Evolutionary conservation across 2,113 vertebrate genomes (phyloP).

Genomic region (Rhodinocichla rosea): DNA sequence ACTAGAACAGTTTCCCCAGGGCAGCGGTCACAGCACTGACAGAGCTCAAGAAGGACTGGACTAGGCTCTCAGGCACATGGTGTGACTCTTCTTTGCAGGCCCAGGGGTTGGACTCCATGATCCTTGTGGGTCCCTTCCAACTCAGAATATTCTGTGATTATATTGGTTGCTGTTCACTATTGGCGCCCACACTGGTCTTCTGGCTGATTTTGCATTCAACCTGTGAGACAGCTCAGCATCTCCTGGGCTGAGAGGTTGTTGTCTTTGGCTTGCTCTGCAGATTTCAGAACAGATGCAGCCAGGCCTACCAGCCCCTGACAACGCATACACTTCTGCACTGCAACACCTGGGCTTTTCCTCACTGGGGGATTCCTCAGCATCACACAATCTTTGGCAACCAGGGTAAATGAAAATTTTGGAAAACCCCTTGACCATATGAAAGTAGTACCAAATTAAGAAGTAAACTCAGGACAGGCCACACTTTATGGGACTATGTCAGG

Average conservation of each 20-base stretch:
- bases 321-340: fast-evolving
- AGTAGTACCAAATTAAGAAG: background rate
- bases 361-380: background rate
- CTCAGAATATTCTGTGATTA: too few relatives aligned
- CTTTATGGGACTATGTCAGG: fast-evolving
- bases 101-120: background rate
- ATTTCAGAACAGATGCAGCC: background rate
- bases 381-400: background rate
- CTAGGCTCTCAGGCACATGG: background rate
- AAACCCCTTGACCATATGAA: background rate
- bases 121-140: background rate
- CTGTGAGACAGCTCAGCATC: background rate
- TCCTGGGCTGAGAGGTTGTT: background rate
- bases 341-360: background rate
- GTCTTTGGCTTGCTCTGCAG: background rate
- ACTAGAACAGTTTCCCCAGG: background rate
- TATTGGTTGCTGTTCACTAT: background rate
- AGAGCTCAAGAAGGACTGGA: background rate
- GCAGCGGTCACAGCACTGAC: background rate
- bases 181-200: background rate
- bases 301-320: background rate
- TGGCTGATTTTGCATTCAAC: background rate
- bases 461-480: background rate
- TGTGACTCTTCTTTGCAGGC: background rate
- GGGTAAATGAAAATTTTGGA: background rate